Evolutionary conservation across 1,140 invertebrate species (phyloP).

Genomic region (Portunus trituberculatus): DNA sequence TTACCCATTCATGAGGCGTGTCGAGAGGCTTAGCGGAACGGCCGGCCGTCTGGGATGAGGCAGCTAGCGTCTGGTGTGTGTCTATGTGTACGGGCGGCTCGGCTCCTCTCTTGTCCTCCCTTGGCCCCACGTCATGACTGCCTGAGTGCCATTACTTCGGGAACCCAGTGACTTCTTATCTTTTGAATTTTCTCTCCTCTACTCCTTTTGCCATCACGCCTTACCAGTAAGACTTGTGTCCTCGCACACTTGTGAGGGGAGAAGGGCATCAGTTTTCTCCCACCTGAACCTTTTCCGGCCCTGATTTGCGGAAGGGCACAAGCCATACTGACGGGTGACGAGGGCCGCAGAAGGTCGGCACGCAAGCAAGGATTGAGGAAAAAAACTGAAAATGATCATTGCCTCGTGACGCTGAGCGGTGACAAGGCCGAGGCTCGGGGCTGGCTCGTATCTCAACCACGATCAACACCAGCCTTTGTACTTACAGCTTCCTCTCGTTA

Average conservation of each 20-base stretch:
- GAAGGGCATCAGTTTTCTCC: not conserved
- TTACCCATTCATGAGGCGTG: conserved; percentile 1
- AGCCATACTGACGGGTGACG: not conserved
- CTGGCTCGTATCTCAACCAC: not conserved
- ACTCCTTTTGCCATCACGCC: too few relatives aligned
- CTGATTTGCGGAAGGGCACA: not conserved
- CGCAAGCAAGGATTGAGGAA: conserved; percentile 6
- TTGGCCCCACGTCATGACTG: not conserved
- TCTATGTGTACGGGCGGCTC: not conserved
- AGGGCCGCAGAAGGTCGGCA: not conserved
- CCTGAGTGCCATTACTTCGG: too few relatives aligned
- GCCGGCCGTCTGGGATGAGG: not conserved
- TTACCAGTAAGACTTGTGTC: not conserved
- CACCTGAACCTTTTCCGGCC: not conserved
- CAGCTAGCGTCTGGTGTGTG: too few relatives aligned
- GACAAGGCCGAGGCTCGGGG: not conserved
- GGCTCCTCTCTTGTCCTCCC: not conserved
- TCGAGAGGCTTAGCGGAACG: not conserved
- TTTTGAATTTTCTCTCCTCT: too few relatives aligned
- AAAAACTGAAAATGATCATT: not conserved
- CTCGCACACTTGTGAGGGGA: not conserved
- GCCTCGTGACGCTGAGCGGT: not conserved
- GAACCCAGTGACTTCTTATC: too few relatives aligned
- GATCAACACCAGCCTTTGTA: not conserved
- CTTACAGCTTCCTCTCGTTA: not conserved